These are phyloP conservation scores for Halcyon smyrnensis DNA, from an alignment of 2,797 vertebrate species.

Conservation along the genomic window DNA sequence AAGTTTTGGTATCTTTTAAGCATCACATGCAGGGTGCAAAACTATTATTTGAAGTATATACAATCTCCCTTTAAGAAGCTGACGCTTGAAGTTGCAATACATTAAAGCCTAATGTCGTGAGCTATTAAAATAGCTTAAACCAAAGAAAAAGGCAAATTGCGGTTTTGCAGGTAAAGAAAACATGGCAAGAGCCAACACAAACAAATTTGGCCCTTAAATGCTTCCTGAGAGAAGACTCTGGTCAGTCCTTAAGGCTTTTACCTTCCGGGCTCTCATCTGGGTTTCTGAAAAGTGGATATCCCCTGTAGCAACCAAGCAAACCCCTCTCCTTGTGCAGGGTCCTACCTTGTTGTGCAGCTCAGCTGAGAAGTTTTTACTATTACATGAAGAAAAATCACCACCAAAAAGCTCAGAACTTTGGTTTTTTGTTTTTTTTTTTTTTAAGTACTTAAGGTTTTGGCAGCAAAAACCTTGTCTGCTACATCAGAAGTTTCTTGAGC, in stretches of 20 bases:
- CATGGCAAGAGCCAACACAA: background rate
- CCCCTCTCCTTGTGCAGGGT: background rate
- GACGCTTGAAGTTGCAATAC: background rate
- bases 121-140: background rate
- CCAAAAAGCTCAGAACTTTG: background rate
- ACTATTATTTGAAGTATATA: background rate
- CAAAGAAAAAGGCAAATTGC: background rate
- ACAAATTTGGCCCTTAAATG: background rate
- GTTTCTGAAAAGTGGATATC: background rate
- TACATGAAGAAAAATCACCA: background rate
- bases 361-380: background rate
- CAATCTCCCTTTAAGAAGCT: background rate
- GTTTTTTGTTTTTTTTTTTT: background rate
- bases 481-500: background rate
- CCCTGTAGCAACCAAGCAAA: rapidly evolving
- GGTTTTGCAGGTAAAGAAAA: background rate
- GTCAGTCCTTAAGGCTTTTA: background rate
- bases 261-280: background rate
- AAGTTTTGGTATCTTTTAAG: background rate
- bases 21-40: background rate
- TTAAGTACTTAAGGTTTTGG: background rate
- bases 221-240: background rate
- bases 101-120: background rate
- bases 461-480: background rate
- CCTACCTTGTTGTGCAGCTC: background rate